Evolutionary conservation across 2,113 vertebrate genomes (phyloP), one percentile per base, ranked within the genome.

Genomic region (Chamaetylas fuelleborni): DNA sequence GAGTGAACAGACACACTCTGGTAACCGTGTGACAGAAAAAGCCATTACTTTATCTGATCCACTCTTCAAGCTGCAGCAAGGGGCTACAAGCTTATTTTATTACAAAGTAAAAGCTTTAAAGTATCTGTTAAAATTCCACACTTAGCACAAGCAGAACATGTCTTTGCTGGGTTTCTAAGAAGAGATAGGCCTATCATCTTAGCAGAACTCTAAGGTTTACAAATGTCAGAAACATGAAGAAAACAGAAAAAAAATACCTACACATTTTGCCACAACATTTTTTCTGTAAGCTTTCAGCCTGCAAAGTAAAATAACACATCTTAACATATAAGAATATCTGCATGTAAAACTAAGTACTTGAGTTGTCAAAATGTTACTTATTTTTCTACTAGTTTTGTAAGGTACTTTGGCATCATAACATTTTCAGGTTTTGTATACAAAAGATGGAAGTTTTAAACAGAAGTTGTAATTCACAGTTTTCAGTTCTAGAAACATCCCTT

Each of bases 181-280:
- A 77, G 51, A 73, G 18, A 60, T 1, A 40, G 5, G 19, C 18
- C 6, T 53, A 19, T 60, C 7, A 25, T 3, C 3, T 69, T 66
- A 70, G 26, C 33, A 88, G 23, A 40, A 34, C 29, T 57, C 24
- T 31, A 24, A 48, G 4, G 43, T 69, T 87, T 79, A 71, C 47
- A 51, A 33, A 50, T 26, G 42, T 19, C 51, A 73, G 11, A 86
- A 88, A 77, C 7, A 47, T 19, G 0, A 56, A 60, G 53, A 50
- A 69, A 66, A 47, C 20, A 65, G 8, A n/a, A 26, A 65, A 65
- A 51, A 64, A 67, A 93, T 96, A 99, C 99, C 81, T 98, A 99
- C 99, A 96, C 99, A 99, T 99, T 99, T 99, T 96, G 99, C 99
- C 14, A 99, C 97, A 77, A 99, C 99, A 71, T 99, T 99, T 94